Evolutionary conservation across 2,113 vertebrate species (phyloP).

Genomic region (Pterocles burchelli): DNA sequence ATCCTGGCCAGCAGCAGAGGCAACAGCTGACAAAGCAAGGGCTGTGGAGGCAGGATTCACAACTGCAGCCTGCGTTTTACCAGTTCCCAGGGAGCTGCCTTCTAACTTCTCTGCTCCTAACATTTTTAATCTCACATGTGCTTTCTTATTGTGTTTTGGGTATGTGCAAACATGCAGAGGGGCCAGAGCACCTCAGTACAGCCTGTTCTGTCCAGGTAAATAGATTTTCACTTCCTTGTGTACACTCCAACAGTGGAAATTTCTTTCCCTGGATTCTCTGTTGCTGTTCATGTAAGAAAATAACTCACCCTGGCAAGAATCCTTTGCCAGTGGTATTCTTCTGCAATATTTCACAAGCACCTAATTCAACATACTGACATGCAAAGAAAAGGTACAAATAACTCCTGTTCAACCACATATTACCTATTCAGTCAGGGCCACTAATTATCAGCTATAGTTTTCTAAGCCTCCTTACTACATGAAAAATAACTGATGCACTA

Average conservation of each 20-base stretch:
- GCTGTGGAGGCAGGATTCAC: not conserved
- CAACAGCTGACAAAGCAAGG: not conserved
- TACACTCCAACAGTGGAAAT: not conserved
- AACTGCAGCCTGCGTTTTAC: not conserved
- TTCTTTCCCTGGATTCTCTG: not conserved
- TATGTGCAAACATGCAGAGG: not conserved
- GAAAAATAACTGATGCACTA: not conserved
- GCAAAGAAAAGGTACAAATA: not conserved
- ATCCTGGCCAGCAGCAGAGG: not conserved
- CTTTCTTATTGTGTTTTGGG: not conserved
- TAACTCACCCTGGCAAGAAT: not conserved
- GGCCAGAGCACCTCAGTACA: not conserved
- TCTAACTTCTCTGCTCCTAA: not conserved
- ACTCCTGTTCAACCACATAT: not conserved
- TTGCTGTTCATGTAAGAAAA: not conserved
- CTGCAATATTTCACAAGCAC: not conserved
- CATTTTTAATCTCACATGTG: not conserved
- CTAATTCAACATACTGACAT: not conserved
- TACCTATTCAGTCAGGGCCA: not conserved
- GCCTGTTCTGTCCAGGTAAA: not conserved
- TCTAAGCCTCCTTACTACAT: not conserved
- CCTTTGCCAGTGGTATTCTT: not conserved
- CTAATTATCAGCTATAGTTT: not conserved
- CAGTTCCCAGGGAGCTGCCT: not conserved
- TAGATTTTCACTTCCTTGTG: not conserved